phyloP scores from a whole-genome alignment of 1,140 invertebrate genomes.

The Manduca sexta region DNA sequence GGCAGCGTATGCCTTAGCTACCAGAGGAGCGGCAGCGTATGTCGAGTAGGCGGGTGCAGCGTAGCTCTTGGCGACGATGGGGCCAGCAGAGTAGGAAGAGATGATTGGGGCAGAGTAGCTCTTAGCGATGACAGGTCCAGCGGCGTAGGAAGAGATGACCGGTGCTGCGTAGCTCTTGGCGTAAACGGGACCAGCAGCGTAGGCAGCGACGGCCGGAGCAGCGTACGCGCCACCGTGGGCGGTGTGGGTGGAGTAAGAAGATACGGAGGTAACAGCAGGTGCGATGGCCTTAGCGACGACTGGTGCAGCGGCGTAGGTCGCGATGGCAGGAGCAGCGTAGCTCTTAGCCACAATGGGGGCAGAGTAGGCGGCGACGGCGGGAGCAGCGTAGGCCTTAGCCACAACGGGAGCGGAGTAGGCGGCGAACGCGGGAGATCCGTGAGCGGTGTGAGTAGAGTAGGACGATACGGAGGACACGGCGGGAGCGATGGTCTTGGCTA shows the following conservation, averaged over 20 bases:
- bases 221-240: slow-evolving; percentile 36
- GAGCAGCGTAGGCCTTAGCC: slow-evolving; percentile 15
- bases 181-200: slow-evolving; percentile 20
- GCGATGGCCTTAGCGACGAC: slow-evolving; percentile 27
- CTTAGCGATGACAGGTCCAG: slow-evolving; percentile 2
- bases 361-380: slow-evolving; percentile 20
- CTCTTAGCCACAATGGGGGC: slow-evolving; percentile 2
- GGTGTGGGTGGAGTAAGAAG: slow-evolving; percentile 50
- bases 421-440: slow-evolving; percentile 31
- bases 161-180: slow-evolving; percentile 11
- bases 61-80: slow-evolving; percentile 23
- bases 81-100: slow-evolving; percentile 23
- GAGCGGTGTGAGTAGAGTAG: slow-evolving; percentile 49
- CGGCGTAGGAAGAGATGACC: slow-evolving; percentile 23
- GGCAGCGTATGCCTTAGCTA: slow-evolving; percentile 15
- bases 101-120: slow-evolving; percentile 20
- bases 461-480: slow-evolving; percentile 52
- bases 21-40: slow-evolving; percentile 23
- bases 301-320: slow-evolving; percentile 27
- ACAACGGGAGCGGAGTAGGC: slow-evolving; percentile 17
- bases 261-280: slow-evolving; percentile 46
- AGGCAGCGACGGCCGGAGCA: slow-evolving; percentile 14
- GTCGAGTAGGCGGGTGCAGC: slow-evolving; percentile 16
- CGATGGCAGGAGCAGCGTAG: slow-evolving; percentile 6
- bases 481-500: slow-evolving; percentile 32